Evolutionary conservation across 1,140 invertebrate genomes (phyloP).

Genomic region (Drosophila lini): DNA sequence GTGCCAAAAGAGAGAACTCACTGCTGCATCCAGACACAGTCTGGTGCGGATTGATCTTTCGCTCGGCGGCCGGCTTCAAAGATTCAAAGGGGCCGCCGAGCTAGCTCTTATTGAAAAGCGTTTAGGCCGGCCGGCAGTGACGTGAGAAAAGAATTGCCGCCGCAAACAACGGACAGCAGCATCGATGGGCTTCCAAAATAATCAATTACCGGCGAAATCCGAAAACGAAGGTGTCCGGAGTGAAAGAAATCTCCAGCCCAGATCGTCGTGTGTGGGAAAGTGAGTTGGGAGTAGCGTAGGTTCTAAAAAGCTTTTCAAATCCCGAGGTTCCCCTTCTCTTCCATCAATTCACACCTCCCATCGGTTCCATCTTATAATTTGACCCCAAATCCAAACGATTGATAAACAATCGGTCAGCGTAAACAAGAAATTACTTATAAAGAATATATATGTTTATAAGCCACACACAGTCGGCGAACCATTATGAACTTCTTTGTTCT

Average conservation of each 20-base stretch:
- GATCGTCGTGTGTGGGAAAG: constrained; percentile 55
- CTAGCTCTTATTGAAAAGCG: constrained; percentile 48
- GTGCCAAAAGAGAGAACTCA: constrained; percentile 51
- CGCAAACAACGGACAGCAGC: constrained; percentile 20
- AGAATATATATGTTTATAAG: constrained; percentile 12
- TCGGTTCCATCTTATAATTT: constrained; percentile 20
- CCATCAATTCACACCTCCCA: constrained; percentile 25
- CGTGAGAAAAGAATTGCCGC: constrained; percentile 55
- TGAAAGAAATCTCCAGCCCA: constrained; percentile 29
- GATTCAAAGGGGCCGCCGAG: constrained; percentile 11
- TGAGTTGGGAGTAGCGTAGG: not conserved
- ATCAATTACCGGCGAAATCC: constrained; percentile 49
- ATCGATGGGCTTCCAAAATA: constrained; percentile 52
- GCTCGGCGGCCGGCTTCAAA: constrained; percentile 46
- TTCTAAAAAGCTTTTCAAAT: constrained; percentile 47
- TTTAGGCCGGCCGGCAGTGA: constrained; percentile 43
- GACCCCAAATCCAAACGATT: constrained; percentile 19
- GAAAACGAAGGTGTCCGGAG: constrained; percentile 40
- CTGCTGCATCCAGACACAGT: constrained; percentile 12
- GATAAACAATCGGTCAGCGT: constrained; percentile 41
- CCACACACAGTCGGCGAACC: constrained; percentile 8
- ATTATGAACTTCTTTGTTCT: constrained; percentile 28
- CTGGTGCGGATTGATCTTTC: constrained; percentile 49
- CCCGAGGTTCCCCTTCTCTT: not conserved
- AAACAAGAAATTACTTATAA: constrained; percentile 40